A percentile compares a stretch with the other conserved stretches of the same genome.
phyloP scores from a whole-genome alignment of 2,113 vertebrate species.

The Leiothrix lutea region DNA sequence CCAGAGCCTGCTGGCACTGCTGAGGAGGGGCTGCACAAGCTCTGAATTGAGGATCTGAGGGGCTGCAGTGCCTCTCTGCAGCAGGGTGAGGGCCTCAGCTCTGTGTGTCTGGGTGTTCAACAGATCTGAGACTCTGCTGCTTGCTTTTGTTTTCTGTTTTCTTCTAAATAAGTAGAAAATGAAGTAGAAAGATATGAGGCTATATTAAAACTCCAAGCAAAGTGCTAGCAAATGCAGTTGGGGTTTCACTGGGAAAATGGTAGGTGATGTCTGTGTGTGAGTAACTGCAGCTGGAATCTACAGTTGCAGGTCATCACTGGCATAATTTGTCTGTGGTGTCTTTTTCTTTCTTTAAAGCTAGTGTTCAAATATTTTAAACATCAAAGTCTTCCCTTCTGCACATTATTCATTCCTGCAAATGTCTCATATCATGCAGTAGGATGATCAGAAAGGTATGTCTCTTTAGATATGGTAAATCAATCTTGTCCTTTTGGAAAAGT shows the following conservation, averaged over 20 bases:
- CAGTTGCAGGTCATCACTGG: background rate
- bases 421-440: background rate
- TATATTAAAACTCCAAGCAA: background rate
- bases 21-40: background rate
- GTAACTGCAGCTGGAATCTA: background rate
- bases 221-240: background rate
- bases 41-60: background rate
- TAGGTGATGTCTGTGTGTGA: background rate
- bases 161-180: background rate
- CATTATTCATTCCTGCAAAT: conserved; percentile 21
- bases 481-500: conserved; percentile 3
- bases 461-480: conserved; percentile 32
- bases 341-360: background rate
- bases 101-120: background rate
- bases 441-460: conserved; percentile 35
- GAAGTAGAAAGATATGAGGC: background rate
- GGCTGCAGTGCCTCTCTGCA: conserved; percentile 15
- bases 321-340: background rate
- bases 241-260: background rate
- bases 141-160: background rate
- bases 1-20: background rate
- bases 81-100: conserved; percentile 53
- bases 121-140: background rate
- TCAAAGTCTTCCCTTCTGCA: conserved; percentile 25
- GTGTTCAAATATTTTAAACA: conserved; percentile 22